These are phyloP conservation scores for Brachionus paranguensis DNA, from an alignment of 1,140 invertebrate species.

Conservation along the genomic window DNA sequence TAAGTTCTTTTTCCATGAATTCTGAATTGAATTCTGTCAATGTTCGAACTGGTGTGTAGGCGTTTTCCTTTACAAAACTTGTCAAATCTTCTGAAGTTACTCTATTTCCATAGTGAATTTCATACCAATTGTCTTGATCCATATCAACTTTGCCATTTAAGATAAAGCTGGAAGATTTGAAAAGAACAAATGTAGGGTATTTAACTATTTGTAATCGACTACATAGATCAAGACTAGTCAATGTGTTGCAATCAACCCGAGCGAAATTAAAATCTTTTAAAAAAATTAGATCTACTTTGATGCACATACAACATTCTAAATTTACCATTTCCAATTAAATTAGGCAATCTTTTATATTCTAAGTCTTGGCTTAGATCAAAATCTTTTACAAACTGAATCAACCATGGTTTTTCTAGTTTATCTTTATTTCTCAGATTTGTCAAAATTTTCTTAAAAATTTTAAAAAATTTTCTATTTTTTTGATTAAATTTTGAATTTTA, in stretches of 20 bases:
- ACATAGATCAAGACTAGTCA: conserved; percentile 55
- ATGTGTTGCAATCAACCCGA: conserved; percentile 62
- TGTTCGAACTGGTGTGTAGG: conserved; percentile 62
- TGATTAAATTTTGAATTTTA: not conserved
- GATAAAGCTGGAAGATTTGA: conserved; percentile 60
- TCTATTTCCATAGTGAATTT: conserved; percentile 50
- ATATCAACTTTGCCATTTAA: conserved; percentile 67
- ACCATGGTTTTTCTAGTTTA: conserved; percentile 56
- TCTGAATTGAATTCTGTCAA: conserved; percentile 60
- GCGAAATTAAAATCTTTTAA: conserved; percentile 49
- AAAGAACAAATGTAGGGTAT: conserved; percentile 66
- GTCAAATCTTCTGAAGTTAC: conserved; percentile 63
- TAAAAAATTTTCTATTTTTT: not conserved
- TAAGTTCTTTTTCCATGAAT: conserved; percentile 53
- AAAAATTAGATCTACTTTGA: not conserved
- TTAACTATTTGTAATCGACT: conserved; percentile 57
- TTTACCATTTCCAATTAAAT: conserved; percentile 54
- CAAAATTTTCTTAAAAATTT: conserved; percentile 43
- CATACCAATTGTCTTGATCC: conserved; percentile 45
- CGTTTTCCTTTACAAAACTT: conserved; percentile 65
- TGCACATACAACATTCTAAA: not conserved
- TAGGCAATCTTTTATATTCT: conserved; percentile 59
- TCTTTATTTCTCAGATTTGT: conserved; percentile 43
- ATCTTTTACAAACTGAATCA: conserved; percentile 65
- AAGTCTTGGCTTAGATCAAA: conserved; percentile 58